Evolutionary conservation across 2,888 invertebrate species (phyloP).

Genomic region (Drosophila ezoana): DNA sequence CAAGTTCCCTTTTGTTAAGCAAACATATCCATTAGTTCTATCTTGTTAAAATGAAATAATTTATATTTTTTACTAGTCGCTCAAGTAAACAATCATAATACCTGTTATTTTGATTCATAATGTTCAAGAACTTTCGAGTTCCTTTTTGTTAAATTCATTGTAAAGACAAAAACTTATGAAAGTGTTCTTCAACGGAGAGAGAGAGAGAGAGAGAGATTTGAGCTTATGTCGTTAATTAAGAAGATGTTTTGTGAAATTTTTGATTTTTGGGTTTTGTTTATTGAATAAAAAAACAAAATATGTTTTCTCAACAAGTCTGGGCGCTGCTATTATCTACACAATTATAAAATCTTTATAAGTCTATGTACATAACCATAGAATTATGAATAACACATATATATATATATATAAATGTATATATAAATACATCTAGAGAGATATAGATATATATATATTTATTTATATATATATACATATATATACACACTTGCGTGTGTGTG

Average conservation of each 20-base stretch:
- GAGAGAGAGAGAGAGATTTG: no score
- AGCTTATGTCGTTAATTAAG: no score
- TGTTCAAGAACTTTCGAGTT: no score
- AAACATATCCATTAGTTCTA: no score
- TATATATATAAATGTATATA: constrained; percentile 2
- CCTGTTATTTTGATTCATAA: no score
- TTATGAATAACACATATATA: constrained; percentile 27
- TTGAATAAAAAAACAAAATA: constrained; percentile 38
- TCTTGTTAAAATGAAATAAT: no score
- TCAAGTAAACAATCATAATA: no score
- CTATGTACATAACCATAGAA: constrained; percentile 30
- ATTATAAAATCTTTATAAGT: constrained; percentile 41
- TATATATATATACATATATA: background rate
- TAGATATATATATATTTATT: constrained; percentile 2
- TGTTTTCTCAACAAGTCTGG: constrained; percentile 34
- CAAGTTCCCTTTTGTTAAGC: no score
- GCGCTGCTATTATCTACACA: constrained; percentile 33
- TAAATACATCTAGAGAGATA: background rate
- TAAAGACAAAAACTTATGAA: no score
- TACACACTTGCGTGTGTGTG: background rate
- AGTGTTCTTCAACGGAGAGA: no score
- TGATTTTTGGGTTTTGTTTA: constrained; percentile 22
- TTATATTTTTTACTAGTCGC: no score
- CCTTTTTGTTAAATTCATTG: no score
- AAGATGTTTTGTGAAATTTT: background rate